phyloP scores from a whole-genome alignment of 2,797 vertebrate species.

The Hylomyscus alleni region DNA sequence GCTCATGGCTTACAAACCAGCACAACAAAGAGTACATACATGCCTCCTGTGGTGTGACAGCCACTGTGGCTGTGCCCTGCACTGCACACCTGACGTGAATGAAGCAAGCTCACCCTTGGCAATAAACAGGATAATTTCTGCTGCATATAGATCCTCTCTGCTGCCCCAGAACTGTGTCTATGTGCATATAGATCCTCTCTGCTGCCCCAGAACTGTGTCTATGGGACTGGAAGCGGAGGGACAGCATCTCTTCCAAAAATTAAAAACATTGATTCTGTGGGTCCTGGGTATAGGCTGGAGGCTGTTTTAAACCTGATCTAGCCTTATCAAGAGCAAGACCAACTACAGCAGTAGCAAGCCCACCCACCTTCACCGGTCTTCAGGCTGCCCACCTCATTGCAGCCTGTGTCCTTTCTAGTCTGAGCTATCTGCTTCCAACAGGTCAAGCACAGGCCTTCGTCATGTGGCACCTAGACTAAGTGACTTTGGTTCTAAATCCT shows the following conservation, averaged over 20 bases:
- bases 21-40: not conserved
- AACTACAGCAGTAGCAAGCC: not conserved
- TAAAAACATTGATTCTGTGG: not conserved
- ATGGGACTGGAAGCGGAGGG: not conserved
- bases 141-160: not conserved
- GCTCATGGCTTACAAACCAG: not conserved
- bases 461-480: not conserved
- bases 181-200: not conserved
- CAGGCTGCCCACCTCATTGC: not conserved
- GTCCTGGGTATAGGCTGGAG: not conserved
- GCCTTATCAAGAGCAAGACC: not conserved
- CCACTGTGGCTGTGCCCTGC: not conserved
- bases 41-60: accelerated
- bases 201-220: not conserved
- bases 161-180: not conserved
- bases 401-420: not conserved
- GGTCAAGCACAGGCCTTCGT: not conserved
- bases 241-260: not conserved
- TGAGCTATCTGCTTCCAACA: not conserved
- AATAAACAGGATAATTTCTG: not conserved
- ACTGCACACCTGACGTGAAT: not conserved
- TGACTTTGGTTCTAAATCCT: not conserved
- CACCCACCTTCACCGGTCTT: accelerated
- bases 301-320: not conserved
- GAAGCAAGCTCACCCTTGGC: not conserved